phyloP scores from a whole-genome alignment of 2,888 invertebrate species.

The Gandaritis pyraliata region DNA sequence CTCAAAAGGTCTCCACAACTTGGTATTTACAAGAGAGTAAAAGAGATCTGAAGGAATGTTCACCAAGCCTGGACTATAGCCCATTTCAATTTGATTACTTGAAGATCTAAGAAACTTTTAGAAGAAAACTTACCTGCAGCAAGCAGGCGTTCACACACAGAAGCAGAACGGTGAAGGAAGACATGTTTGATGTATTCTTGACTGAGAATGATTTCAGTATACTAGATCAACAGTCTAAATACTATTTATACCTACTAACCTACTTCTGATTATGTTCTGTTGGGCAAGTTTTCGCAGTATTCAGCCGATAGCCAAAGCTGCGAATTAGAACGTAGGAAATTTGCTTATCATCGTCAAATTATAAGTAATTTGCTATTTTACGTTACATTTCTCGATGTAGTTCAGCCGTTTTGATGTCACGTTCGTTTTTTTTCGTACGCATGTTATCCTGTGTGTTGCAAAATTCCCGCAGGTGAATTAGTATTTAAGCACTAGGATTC shows the following conservation, averaged over 20 bases:
- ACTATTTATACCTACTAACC: slow-evolving; percentile 16
- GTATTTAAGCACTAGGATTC: slow-evolving; percentile 7
- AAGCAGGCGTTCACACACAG: slow-evolving; percentile 47
- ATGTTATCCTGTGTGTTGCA: slow-evolving; percentile 3
- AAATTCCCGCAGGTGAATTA: background rate
- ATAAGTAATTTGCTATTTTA: background rate
- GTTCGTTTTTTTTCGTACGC: background rate
- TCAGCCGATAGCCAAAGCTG: slow-evolving; percentile 1
- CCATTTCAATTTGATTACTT: no score
- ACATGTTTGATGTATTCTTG: slow-evolving; percentile 12
- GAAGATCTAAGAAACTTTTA: no score
- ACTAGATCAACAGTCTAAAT: slow-evolving; percentile 9
- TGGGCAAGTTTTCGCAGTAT: slow-evolving; percentile 5
- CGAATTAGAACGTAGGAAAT: slow-evolving; percentile 3
- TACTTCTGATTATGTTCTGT: background rate
- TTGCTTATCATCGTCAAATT: slow-evolving; percentile 5
- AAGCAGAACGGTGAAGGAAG: slow-evolving; percentile 38
- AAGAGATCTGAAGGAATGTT: no score
- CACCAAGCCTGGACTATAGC: no score
- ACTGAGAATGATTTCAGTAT: slow-evolving; percentile 13
- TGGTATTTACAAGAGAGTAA: no score
- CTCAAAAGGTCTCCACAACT: no score
- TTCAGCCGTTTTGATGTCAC: background rate
- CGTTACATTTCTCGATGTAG: background rate
- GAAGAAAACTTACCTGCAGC: slow-evolving; percentile 12